phyloP scores from a whole-genome alignment of 1,140 invertebrate species.

The Dufourea novaeangliae region DNA sequence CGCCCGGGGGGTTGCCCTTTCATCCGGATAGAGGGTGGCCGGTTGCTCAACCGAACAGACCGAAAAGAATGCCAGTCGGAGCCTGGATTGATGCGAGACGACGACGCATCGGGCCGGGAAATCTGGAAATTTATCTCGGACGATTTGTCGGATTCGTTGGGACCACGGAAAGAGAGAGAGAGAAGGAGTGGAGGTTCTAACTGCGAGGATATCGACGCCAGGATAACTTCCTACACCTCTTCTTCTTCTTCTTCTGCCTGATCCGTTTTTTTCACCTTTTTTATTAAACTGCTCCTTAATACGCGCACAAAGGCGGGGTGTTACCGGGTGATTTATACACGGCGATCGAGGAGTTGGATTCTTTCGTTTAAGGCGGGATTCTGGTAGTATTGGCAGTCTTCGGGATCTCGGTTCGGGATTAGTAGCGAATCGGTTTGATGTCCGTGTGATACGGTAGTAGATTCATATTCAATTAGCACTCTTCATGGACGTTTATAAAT shows the following conservation, averaged over 20 bases:
- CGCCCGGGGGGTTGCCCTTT: not conserved
- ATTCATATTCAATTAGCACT: too few relatives aligned
- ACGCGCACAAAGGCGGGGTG: not conserved
- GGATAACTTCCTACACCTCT: not conserved
- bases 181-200: conserved; percentile 25
- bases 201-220: conserved; percentile 48
- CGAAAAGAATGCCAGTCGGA: conserved; percentile 2
- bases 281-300: not conserved
- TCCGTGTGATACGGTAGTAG: too few relatives aligned
- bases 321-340: conserved; percentile 21
- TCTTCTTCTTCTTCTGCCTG: conserved; percentile 5
- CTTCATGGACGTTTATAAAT: too few relatives aligned
- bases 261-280: not conserved
- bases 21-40: not conserved
- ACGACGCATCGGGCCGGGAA: conserved; percentile 61
- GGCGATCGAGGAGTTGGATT: not conserved
- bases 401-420: not conserved
- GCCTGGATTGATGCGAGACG: conserved; percentile 42
- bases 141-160: conserved; percentile 71
- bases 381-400: not conserved
- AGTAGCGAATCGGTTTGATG: too few relatives aligned
- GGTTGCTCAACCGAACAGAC: not conserved
- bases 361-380: not conserved
- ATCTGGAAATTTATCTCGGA: conserved; percentile 77
- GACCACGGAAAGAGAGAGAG: too few relatives aligned